Percentiles rank a stretch among this genome's conserved stretches.
Evolutionary conservation across 2,888 invertebrate genomes (phyloP).

Genomic region (Coleophora flavipennella): DNA sequence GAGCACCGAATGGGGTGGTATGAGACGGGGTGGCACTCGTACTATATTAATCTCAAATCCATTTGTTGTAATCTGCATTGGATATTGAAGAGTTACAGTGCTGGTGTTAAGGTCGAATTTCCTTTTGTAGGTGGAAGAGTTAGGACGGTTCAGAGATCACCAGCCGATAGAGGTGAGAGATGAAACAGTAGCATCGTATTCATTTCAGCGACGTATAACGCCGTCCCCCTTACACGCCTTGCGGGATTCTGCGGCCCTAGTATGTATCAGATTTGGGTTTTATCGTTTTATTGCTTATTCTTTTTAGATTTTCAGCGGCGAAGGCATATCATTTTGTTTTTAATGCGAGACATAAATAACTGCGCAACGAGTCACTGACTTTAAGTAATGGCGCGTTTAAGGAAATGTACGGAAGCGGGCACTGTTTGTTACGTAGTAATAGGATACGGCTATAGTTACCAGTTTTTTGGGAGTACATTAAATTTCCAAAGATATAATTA

Average conservation of each 20-base stretch:
- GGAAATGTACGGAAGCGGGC: slow-evolving; percentile 54
- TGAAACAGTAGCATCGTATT: slow-evolving; percentile 71
- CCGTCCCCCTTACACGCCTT: slow-evolving; percentile 57
- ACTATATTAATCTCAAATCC: slow-evolving; percentile 73
- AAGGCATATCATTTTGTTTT: slow-evolving; percentile 72
- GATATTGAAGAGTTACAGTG: slow-evolving; percentile 42
- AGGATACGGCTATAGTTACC: slow-evolving; percentile 17
- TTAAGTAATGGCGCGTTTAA: slow-evolving; percentile 59
- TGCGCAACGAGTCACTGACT: slow-evolving; percentile 55
- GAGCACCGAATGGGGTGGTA: slow-evolving; percentile 67
- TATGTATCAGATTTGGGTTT: slow-evolving; percentile 73
- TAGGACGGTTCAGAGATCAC: slow-evolving; percentile 68
- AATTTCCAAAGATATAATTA: slow-evolving; percentile 22
- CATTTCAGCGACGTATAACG: slow-evolving; percentile 63
- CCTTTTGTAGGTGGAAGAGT: slow-evolving; percentile 49
- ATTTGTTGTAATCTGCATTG: slow-evolving; percentile 67
- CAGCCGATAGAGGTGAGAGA: slow-evolving; percentile 70
- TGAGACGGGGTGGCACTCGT: slow-evolving; percentile 68
- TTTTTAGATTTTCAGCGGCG: slow-evolving; percentile 72
- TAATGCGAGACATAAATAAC: slow-evolving; percentile 69
- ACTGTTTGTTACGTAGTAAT: slow-evolving; percentile 39
- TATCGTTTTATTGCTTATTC: slow-evolving; percentile 74
- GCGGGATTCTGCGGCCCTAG: slow-evolving; percentile 64
- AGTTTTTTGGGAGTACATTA: slow-evolving; percentile 12
- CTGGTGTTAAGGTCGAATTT: slow-evolving; percentile 48